phyloP scores from a whole-genome alignment of 2,113 vertebrate species.

The Notarius lentiginosus region DNA sequence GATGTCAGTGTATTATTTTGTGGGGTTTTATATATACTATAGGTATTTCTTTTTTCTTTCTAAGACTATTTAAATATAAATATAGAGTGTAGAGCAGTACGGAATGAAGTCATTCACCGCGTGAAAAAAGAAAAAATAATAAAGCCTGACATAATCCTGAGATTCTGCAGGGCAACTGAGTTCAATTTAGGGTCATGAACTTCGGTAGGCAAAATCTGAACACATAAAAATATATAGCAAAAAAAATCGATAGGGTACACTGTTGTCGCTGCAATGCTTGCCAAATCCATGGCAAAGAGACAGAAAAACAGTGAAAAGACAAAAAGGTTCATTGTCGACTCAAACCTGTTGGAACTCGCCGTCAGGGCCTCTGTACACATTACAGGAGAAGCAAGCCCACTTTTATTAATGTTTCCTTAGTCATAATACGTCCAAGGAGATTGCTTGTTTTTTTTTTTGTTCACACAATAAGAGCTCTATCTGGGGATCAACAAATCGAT shows the following conservation, averaged over 20 bases:
- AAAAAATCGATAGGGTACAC: conserved; percentile 7
- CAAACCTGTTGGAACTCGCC: conserved; percentile 55
- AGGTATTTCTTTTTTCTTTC: neutral
- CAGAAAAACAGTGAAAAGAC: conserved; percentile 38
- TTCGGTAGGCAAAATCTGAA: conserved; percentile 44
- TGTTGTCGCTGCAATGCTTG: conserved; percentile 24
- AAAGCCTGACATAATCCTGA: neutral
- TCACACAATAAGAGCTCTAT: conserved; percentile 57
- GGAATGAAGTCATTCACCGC: conserved; percentile 12
- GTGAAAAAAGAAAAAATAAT: neutral
- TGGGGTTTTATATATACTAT: neutral
- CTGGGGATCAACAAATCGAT: conserved; percentile 45
- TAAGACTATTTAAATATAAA: conserved; percentile 5
- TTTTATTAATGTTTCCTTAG: conserved; percentile 48
- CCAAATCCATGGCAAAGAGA: conserved; percentile 16
- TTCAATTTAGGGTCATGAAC: conserved; percentile 37
- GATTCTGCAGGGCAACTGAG: conserved; percentile 12
- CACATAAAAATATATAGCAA: conserved; percentile 17
- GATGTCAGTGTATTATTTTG: neutral
- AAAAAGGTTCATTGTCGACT: conserved; percentile 58
- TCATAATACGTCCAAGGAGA: conserved; percentile 30
- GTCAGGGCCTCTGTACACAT: conserved; percentile 49
- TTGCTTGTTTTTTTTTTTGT: conserved; percentile 20
- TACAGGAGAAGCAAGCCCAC: conserved; percentile 37
- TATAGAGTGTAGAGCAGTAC: neutral